Evolutionary conservation across 2,113 vertebrate genomes (phyloP), one percentile per base, ranked within the genome.

Genomic region (Limanda limanda): DNA sequence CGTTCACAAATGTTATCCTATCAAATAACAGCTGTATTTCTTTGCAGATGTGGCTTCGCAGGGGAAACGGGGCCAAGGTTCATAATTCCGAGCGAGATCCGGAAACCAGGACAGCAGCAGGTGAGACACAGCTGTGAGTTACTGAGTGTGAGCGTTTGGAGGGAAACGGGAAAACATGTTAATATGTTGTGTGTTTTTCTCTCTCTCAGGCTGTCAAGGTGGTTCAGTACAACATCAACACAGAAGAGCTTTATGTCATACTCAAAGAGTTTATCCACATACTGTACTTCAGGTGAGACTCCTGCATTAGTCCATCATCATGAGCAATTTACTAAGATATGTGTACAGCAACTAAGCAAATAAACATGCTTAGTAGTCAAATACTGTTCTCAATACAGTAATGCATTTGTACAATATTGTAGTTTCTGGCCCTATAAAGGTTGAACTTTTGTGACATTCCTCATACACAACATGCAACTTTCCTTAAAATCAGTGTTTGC

Each of bases 231-330:
- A 97, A 98, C 87, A 97, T 98, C 86, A 99, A 99, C 78, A 99
- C 98, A 76, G 98, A 99, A 84, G 97, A 99, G 88, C 94, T 99
- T 1, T 99, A 99, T 91, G 95, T 95, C 2, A 97, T 97, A 68
- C 95, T 99, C 85, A 98, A 98, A 94, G 98, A 99, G 81, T 99
- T 99, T 69, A 97, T 99, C 89, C 98, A 99, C 78, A 96, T 95
- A 85, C 92, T 99, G 0, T 99, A 99, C 93, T 99, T 99, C 94
- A 97, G 98, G 98, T 99, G 82, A 89, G 59, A 51, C 42, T 40
- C 47, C 52, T 40, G 23, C 12, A 2, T 62, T 15, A 11, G n/a
- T 23, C 25, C 57, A 11, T 37, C 20, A 6, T 10, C 37, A 0
- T 71, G 18, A 18, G 1, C 5, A 40, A 42, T 21, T 23, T n/a